These are phyloP conservation scores for Malurus melanocephalus DNA, from an alignment of 2,113 vertebrate species.

Conservation along the genomic window DNA sequence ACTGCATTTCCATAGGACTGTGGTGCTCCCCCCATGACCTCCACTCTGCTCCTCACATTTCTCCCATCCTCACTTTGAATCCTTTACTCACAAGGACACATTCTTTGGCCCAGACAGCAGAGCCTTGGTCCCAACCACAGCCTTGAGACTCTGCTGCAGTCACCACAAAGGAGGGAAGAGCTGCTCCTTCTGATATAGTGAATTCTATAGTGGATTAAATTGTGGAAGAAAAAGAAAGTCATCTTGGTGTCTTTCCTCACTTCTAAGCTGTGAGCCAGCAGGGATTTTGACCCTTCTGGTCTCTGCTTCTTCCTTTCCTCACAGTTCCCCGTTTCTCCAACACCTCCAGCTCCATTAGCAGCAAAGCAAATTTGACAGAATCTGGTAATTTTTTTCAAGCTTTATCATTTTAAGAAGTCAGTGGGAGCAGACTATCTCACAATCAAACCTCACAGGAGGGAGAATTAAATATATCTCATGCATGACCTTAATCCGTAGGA, in stretches of 20 bases:
- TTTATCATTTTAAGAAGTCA: constrained; percentile 31
- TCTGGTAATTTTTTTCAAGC: constrained; percentile 36
- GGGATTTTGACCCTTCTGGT: constrained; percentile 29
- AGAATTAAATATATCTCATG: constrained; percentile 33
- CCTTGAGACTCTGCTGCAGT: background rate
- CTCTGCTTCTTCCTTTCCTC: background rate
- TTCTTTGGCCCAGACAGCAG: accelerated
- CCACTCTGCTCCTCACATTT: background rate
- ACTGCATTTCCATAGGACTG: background rate
- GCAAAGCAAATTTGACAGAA: constrained; percentile 2
- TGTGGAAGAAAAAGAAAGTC: background rate
- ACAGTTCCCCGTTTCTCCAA: background rate
- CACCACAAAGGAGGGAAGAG: background rate
- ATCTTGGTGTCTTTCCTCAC: background rate
- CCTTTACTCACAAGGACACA: background rate
- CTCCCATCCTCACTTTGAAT: background rate
- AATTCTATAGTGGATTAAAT: background rate
- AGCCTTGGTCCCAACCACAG: background rate
- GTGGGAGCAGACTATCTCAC: constrained; percentile 16
- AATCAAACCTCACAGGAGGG: constrained; percentile 9
- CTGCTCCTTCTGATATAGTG: background rate
- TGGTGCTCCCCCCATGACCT: background rate
- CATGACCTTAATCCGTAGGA: constrained; percentile 37
- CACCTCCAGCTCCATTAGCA: background rate
- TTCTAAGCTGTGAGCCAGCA: constrained; percentile 29